Evolutionary conservation across 2,888 invertebrate species (phyloP).

Genomic region (Drosophila siamana): DNA sequence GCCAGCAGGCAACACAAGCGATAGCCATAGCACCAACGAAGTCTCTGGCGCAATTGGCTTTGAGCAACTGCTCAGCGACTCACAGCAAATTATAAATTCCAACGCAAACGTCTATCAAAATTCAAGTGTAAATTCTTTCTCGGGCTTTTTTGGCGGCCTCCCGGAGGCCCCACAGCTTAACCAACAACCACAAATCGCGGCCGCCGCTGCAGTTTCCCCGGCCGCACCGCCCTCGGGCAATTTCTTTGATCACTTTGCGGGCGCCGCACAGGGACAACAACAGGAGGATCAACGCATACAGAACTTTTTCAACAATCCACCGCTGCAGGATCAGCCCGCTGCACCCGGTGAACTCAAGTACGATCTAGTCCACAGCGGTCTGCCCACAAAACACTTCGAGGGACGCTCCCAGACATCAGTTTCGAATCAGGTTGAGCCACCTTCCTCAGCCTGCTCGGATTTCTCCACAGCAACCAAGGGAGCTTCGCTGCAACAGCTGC

Average conservation of each 20-base stretch:
- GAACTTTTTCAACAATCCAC: constrained; percentile 85
- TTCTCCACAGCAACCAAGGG: constrained; percentile 68
- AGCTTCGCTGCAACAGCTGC: constrained; percentile 5
- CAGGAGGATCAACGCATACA: constrained; percentile 83
- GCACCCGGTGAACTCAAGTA: constrained; percentile 83
- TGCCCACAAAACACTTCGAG: constrained; percentile 70
- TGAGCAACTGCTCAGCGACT: constrained; percentile 56
- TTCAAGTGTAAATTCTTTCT: constrained; percentile 62
- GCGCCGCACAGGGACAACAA: constrained; percentile 32
- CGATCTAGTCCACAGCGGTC: constrained; percentile 83
- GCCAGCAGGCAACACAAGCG: constrained; percentile 3
- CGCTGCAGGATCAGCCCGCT: constrained; percentile 81
- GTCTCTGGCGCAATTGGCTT: constrained; percentile 51
- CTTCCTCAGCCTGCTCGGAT: constrained; percentile 85
- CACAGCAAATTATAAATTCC: constrained; percentile 36
- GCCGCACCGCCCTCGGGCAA: constrained; percentile 33
- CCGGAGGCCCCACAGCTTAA: constrained; percentile 22
- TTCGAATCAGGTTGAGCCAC: constrained; percentile 84
- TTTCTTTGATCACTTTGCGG: constrained; percentile 62
- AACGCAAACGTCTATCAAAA: constrained; percentile 51
- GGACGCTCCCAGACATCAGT: constrained; percentile 82
- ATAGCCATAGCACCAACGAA: not conserved
- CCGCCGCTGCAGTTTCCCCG: not conserved
- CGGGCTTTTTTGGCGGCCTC: constrained; percentile 55
- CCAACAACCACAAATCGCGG: constrained; percentile 13